Conservation (phyloP, 1,140 invertebrate genomes). For the Pseudomyrmex pallidus region DNA sequence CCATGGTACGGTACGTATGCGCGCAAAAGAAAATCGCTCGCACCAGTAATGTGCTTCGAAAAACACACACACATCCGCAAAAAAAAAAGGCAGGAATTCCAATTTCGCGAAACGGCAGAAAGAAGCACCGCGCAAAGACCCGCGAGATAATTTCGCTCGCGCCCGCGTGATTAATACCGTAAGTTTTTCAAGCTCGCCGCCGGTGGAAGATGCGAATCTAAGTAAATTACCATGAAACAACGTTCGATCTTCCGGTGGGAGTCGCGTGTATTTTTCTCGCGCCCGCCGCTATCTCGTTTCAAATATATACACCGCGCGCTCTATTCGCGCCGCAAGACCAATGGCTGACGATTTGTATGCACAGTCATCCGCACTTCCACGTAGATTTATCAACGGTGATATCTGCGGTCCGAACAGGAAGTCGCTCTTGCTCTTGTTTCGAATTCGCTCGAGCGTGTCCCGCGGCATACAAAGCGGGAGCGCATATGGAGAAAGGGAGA, state of each 20-base stretch:
- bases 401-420: conserved; percentile 35
- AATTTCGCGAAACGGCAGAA: background rate
- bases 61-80: background rate
- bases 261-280: conserved; percentile 4
- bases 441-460: conserved; percentile 28
- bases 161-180: background rate
- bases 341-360: conserved; percentile 55
- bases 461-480: conserved; percentile 28
- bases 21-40: conserved; percentile 5
- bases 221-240: conserved; percentile 53
- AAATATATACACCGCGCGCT: background rate
- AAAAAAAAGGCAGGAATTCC: background rate
- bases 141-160: background rate
- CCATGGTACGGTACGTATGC: background rate
- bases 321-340: conserved; percentile 17
- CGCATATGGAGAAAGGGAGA: background rate
- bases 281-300: conserved; percentile 11
- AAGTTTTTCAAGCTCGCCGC: background rate
- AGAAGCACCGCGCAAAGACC: background rate
- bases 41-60: background rate
- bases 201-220: conserved; percentile 19
- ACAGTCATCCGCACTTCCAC: conserved; percentile 57
- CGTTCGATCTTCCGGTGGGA: conserved; percentile 13
- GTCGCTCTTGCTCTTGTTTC: conserved; percentile 53
- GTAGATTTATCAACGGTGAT: conserved; percentile 51